Conservation (phyloP, 2,797 vertebrate species). For the Nannoperca obscura region DNA sequence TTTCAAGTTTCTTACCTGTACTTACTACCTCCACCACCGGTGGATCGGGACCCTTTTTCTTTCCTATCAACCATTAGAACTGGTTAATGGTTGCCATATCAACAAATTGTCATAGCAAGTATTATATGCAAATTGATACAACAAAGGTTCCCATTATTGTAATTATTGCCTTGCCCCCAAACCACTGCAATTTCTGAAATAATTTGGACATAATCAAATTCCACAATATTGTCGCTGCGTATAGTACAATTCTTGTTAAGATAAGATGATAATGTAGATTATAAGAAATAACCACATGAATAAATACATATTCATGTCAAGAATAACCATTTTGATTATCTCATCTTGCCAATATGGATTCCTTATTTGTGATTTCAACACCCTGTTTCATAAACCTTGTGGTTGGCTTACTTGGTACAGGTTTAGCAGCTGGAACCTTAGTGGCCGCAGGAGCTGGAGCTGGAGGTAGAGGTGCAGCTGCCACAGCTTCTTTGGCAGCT, state of each 20-base stretch:
- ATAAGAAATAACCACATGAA: neutral
- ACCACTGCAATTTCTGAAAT: neutral
- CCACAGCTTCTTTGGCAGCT: constrained; percentile 57
- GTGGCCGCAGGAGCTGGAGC: constrained; percentile 19
- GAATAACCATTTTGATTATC: neutral
- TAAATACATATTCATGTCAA: neutral
- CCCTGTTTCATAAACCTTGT: neutral
- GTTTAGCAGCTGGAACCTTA: constrained; percentile 9
- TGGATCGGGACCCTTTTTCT: neutral
- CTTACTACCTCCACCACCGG: constrained; percentile 6
- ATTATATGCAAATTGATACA: neutral
- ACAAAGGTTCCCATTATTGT: neutral
- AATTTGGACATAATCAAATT: neutral
- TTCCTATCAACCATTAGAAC: constrained; percentile 36
- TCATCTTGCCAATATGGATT: neutral
- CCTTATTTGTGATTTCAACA: constrained; percentile 1
- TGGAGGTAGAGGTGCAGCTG: constrained; percentile 32
- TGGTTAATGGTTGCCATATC: constrained; percentile 13
- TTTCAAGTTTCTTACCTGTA: constrained; percentile 48
- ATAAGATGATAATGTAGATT: neutral
- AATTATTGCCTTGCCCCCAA: neutral
- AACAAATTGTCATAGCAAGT: constrained; percentile 8
- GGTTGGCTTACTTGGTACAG: constrained; percentile 37
- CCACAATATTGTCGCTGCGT: neutral
- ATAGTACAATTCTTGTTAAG: neutral